Evolutionary conservation across 2,888 invertebrate species (phyloP), one percentile per base, ranked within the genome.

Genomic region (Folsomia manolachei): DNA sequence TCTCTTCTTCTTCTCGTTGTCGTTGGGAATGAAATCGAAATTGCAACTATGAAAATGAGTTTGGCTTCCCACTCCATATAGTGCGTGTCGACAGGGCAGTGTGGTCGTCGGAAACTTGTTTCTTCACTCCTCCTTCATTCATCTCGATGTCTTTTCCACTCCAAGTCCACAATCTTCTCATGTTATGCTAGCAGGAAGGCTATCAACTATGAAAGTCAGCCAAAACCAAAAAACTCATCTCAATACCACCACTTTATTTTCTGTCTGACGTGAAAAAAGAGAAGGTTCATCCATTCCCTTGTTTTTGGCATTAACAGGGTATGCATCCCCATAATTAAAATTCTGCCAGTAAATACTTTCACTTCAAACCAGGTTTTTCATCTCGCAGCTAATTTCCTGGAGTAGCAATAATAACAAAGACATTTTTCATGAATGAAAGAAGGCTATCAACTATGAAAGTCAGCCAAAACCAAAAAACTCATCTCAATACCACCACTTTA

Each of bases 21-120:
- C 39, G 39, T 39, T 39, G 39, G 64, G 69, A 63, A 25, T 65
- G 39, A 27, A 70, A 73, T 73, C 73, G 71, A 71, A 73, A 73
- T 71, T 70, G 64, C 60, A 66, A 70, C 51, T 67, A 73, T 73
- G 73, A 73, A 73, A 73, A 73, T 71, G 68, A 73, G 67, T 39
- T 14, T 9, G 39, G 19, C 39, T 9, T 39, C 39, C 39, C 39
- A 39, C 7, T 14, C 39, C 39, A 39, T 9, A 39, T 39, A n/a
- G 39, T 39, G 14, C 39, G 4, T 14, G 14, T 14, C 39, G 14
- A 14, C 39, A 39, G 14, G 39, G 4, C 7, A 39, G 39, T 39
- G 39, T 9, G 39, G 14, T 4, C 4, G 39, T 39, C 4, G 14
- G 4, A 39, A 39, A 39, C 39, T 39, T 39, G 39, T 39, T 39